Base-by-base conservation (phyloP, 2,113 vertebrate species). In the Corvus moneduloides region DNA sequence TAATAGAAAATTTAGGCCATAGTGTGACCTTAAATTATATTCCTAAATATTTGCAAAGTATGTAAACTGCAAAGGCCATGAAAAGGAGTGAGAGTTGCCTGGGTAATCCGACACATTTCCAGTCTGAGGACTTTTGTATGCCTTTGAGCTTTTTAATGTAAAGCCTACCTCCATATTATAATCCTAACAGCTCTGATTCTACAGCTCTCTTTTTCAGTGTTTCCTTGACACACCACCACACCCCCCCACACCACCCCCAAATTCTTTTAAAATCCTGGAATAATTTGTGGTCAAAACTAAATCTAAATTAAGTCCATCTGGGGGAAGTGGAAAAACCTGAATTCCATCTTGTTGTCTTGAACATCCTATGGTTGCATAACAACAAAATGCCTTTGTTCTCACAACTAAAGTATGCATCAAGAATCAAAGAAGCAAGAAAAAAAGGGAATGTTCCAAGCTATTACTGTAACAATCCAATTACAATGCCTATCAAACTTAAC, bases 381-480 rank as follows among this genome's bases (percentile, higher is more conserved):
- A 97, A 97, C 97, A 98, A 95, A 95, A 97, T 93, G 97, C 95
- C 98, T 98, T 98, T 98, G 98, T 98, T 98, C 98, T 97, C 94
- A 49, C 58, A 78, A 97, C 43, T 93, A 96, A 98, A 97, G 97
- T 95, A 87, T 96, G 97, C 97, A 98, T 98, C 97, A 98, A 97
- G 98, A 98, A 98, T 98, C 98, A 98, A 98, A 98, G 98, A 95
- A 96, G 97, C 97, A 97, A 96, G 97, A 98, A 98, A 98, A 98
- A 98, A 97, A 98, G 97, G 94, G 98, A 99, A 98, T 96, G 97
- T 99, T 99, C 98, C 98, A 97, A 98, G 98, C 98, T 98, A 98
- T 99, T 99, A 99, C 98, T 99, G 99, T 99, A 99, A 99, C 99
- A 99, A 99, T 99, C 99, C 99, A 99, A 99, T 99, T 99, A 99